Evolutionary conservation across 2,113 vertebrate genomes (phyloP).

Genomic region (Petrocephalus microphthalmus): DNA sequence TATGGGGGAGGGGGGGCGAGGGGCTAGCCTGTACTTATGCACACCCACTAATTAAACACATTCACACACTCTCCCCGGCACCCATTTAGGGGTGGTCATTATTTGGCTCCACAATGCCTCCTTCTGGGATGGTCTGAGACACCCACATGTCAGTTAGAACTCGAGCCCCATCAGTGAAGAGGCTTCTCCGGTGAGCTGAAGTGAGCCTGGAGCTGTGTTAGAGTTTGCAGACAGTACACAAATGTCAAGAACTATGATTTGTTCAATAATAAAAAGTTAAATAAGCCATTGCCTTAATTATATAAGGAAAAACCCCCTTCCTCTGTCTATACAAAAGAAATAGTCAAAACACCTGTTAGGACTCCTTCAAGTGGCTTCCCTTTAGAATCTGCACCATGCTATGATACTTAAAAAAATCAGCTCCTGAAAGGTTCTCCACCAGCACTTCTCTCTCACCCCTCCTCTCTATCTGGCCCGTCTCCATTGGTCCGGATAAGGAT

Average conservation of each 20-base stretch:
- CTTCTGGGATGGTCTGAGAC: conserved; percentile 14
- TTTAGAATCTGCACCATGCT: conserved; percentile 32
- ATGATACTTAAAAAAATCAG: conserved; percentile 57
- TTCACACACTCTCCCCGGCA: conserved; percentile 44
- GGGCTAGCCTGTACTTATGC: conserved; percentile 29
- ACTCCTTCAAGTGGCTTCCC: conserved; percentile 43
- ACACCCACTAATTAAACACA: conserved; percentile 59
- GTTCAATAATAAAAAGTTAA: conserved; percentile 19
- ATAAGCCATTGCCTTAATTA: conserved; percentile 45
- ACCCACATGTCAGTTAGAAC: not conserved
- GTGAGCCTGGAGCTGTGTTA: not conserved
- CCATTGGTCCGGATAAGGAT: no score
- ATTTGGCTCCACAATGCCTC: conserved; percentile 42
- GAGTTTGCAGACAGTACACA: not conserved
- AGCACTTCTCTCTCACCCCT: not conserved
- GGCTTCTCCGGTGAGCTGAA: not conserved
- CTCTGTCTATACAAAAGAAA: conserved; percentile 34
- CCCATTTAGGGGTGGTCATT: conserved; percentile 34
- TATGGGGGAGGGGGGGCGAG: not conserved
- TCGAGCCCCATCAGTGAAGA: no score
- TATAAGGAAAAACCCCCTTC: conserved; percentile 39
- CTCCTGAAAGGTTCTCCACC: conserved; percentile 54
- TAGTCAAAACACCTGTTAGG: not conserved
- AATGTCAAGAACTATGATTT: not conserved
- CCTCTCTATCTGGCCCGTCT: not conserved